Percentiles rank a stretch among this genome's conserved stretches.
These are phyloP conservation scores for Darevskia nairensis DNA, from an alignment of 2,797 vertebrate species.

Conservation along the genomic window DNA sequence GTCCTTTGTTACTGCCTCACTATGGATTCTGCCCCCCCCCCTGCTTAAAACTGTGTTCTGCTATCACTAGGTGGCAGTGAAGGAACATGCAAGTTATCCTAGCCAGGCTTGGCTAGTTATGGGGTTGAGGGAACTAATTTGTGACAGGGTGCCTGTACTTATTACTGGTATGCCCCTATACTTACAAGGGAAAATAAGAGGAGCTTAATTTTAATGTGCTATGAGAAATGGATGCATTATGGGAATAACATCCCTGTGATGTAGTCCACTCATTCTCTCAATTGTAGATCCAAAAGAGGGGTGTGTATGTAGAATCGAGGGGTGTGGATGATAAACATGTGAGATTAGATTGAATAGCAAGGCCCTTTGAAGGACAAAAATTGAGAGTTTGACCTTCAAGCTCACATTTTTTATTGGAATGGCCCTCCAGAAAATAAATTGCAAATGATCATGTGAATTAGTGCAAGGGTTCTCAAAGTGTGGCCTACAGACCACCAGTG, in stretches of 20 bases:
- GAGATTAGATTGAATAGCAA: not conserved
- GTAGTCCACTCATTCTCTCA: not conserved
- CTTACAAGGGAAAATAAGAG: too few species aligned
- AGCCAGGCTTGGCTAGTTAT: not conserved
- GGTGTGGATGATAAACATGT: not conserved
- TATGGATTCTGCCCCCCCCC: not conserved
- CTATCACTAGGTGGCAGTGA: conserved; percentile 22
- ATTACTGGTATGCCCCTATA: too few species aligned
- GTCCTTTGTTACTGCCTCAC: not conserved
- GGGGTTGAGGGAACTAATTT: not conserved
- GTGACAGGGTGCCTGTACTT: not conserved
- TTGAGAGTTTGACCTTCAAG: not conserved
- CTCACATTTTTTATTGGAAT: not conserved
- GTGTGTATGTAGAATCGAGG: not conserved
- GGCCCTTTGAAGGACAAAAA: not conserved
- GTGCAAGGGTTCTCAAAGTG: too few species aligned
- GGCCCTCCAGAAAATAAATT: too few species aligned
- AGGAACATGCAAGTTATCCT: not conserved
- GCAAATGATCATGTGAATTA: too few species aligned
- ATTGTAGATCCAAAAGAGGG: not conserved
- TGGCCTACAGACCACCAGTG: too few species aligned
- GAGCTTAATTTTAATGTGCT: too few species aligned
- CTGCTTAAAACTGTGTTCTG: too few species aligned
- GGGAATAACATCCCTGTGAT: not conserved
- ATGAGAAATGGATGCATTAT: not conserved